Evolutionary conservation across 1,140 invertebrate species (phyloP).

Genomic region (Brachionus rubens): DNA sequence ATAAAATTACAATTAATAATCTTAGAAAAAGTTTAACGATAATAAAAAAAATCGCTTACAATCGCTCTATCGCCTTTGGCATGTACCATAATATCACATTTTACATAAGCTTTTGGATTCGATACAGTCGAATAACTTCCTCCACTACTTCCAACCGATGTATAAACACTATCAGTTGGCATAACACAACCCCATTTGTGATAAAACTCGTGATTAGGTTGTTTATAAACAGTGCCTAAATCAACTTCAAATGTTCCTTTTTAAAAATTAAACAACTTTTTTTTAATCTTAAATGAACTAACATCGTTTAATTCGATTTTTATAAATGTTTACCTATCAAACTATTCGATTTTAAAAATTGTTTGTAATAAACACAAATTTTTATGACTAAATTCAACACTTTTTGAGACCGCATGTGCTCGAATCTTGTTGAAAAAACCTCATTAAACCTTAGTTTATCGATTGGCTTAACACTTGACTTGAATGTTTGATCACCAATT

Average conservation of each 20-base stretch:
- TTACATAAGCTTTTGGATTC: constrained; percentile 37
- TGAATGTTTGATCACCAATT: background rate
- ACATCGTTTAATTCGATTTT: no score
- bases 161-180: background rate
- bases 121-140: constrained; percentile 3
- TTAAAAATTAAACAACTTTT: background rate
- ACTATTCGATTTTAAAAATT: constrained; percentile 9
- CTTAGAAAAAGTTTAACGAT: background rate
- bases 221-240: constrained; percentile 37
- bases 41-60: background rate
- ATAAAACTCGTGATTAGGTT: constrained; percentile 30
- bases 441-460: constrained; percentile 13
- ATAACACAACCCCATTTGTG: constrained; percentile 42
- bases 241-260: constrained; percentile 45
- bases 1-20: background rate
- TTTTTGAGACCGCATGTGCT: constrained; percentile 17
- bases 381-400: constrained; percentile 7
- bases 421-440: constrained; percentile 14
- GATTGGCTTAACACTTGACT: background rate
- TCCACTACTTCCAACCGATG: constrained; percentile 5
- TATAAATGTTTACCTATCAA: constrained; percentile 29
- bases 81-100: constrained; percentile 31
- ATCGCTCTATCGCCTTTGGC: constrained; percentile 27
- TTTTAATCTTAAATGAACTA: no score
- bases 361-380: constrained; percentile 33